Evolutionary conservation across 2,888 invertebrate species (phyloP), one percentile per base, ranked within the genome.

Genomic region (Hemistola chrysoprasaria): DNA sequence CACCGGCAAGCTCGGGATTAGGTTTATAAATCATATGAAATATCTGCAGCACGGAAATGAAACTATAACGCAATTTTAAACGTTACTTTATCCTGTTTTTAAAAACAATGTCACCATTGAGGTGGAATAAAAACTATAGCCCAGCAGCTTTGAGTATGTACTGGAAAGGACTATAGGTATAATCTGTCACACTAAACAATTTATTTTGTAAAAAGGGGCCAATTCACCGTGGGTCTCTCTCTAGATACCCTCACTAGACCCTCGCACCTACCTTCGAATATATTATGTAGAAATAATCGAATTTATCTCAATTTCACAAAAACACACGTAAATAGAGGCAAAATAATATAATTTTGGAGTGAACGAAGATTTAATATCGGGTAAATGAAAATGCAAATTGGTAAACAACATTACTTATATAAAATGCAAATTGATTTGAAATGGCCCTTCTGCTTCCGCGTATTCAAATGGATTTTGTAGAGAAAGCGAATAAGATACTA

Each of bases 321-420:
- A 11, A 10, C 21, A 6, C 10, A 35, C 10, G 29, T 26, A 11
- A 23, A 36, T 25, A 25, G 6, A 35, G 20, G 40, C 47, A 40
- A 49, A 47, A 49, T 38, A 33, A 30, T 34, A 41, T 39, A 51
- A 55, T 50, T 16, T 3, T 16, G 42, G 44, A 53, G 45, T 34
- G 21, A 22, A 40, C 44, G 40, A 49, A 49, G 45, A 50, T 42
- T 58, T 45, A 43, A n/a, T n/a, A n/a, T n/a, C n/a, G n/a, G n/a
- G n/a, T n/a, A n/a, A n/a, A 58, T 57, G 47, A 51, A 55, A 40
- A 59, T 62, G 54, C 41, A 44, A 64, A 61, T 59, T 47, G 27
- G 34, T 50, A 40, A 52, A 56, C 45, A 28, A 46, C 36, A 41
- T 54, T 49, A 47, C 40, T 50, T 34, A 44, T 38, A 43, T 16